A percentile compares a stretch with the other conserved stretches of the same genome.
Conservation (phyloP, 2,888 invertebrate species). For the Calameuta idolon region DNA sequence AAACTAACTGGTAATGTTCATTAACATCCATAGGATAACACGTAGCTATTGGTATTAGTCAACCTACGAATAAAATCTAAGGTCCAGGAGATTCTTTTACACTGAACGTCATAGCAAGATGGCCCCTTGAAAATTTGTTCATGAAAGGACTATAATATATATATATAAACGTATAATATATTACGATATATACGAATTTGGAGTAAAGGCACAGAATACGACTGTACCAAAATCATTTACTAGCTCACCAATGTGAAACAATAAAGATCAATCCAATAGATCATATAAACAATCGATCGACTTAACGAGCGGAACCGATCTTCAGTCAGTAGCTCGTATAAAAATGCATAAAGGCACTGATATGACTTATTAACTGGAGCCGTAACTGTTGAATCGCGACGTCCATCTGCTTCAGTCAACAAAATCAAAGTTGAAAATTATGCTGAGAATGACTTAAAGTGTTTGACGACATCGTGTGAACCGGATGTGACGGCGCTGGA, state of each 20-base stretch:
- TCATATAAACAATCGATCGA: neutral
- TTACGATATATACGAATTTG: neutral
- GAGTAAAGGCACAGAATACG: neutral
- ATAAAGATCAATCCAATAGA: neutral
- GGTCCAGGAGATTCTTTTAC: neutral
- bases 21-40: neutral
- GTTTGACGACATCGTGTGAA: slow-evolving; percentile 62
- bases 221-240: neutral
- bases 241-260: neutral
- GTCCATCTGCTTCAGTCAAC: neutral
- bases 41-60: neutral
- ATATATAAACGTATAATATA: neutral
- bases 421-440: slow-evolving; percentile 57
- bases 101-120: neutral
- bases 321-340: neutral
- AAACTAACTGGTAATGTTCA: neutral
- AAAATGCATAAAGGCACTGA: too few relatives aligned
- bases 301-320: neutral
- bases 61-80: neutral
- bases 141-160: neutral
- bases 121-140: neutral
- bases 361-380: too few relatives aligned
- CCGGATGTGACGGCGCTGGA: slow-evolving; percentile 60
- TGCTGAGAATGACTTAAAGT: slow-evolving; percentile 63
- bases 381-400: neutral